These are phyloP conservation scores for Cantharis nigra DNA, from an alignment of 2,888 invertebrate genomes.

Conservation along the genomic window DNA sequence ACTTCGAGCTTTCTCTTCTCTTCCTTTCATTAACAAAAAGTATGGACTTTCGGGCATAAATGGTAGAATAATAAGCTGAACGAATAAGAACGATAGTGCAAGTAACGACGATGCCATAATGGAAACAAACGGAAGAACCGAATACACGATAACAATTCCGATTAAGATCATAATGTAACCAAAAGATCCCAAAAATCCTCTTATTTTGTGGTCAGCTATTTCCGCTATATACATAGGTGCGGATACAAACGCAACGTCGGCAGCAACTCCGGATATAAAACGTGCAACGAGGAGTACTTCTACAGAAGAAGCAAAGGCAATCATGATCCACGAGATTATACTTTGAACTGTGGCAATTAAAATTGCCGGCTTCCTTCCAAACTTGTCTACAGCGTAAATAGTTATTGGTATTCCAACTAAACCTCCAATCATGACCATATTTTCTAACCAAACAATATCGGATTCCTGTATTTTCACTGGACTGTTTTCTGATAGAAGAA, in stretches of 20 bases:
- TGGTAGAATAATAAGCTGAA: background rate
- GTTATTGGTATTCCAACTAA: slow-evolving; percentile 47
- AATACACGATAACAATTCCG: slow-evolving; percentile 50
- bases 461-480: slow-evolving; percentile 42
- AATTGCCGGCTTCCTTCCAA: slow-evolving; percentile 48
- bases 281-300: slow-evolving; percentile 48
- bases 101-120: slow-evolving; percentile 47
- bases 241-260: slow-evolving; percentile 52
- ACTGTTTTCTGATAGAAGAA: slow-evolving; percentile 41
- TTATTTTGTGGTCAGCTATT: slow-evolving; percentile 52
- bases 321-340: slow-evolving; percentile 48
- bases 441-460: slow-evolving; percentile 43
- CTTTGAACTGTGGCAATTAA: slow-evolving; percentile 45
- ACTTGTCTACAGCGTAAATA: slow-evolving; percentile 46
- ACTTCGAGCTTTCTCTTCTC: background rate
- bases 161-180: slow-evolving; percentile 53
- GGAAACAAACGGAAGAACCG: slow-evolving; percentile 49
- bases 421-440: slow-evolving; percentile 41
- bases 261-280: slow-evolving; percentile 50
- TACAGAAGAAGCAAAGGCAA: slow-evolving; percentile 44
- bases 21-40: background rate
- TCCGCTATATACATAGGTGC: slow-evolving; percentile 54
- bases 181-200: slow-evolving; percentile 51
- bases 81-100: slow-evolving; percentile 37
- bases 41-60: background rate